A percentile compares a stretch with the other conserved stretches of the same genome.
Conservation (phyloP, 2,888 invertebrate genomes). For the Gerris lacustris region DNA sequence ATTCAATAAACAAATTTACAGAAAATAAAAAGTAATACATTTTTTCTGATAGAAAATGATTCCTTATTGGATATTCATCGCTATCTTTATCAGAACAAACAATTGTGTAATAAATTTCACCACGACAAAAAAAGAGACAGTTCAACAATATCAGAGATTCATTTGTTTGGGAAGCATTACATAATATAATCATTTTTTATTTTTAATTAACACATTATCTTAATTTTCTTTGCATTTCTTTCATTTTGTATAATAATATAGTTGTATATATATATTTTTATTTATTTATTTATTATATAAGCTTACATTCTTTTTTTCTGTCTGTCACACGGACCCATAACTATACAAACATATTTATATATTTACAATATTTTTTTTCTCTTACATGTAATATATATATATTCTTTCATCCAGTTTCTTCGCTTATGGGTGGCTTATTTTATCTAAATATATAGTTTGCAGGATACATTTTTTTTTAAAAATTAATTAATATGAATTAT, state of each 20-base stretch:
- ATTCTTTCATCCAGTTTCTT: too few relatives aligned
- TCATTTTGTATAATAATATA: slow-evolving; percentile 5
- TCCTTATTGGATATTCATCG: neutral
- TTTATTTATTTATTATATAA: slow-evolving; percentile 15
- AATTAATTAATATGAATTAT: too few relatives aligned
- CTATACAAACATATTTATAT: slow-evolving; percentile 26
- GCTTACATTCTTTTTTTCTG: slow-evolving; percentile 7
- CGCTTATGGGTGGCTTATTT: too few relatives aligned
- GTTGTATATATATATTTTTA: slow-evolving; percentile 12
- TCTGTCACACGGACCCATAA: slow-evolving; percentile 20
- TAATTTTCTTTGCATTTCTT: slow-evolving; percentile 15
- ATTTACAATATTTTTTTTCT: slow-evolving; percentile 18
- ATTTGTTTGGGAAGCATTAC: slow-evolving; percentile 25
- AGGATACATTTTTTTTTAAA: too few relatives aligned
- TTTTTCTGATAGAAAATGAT: neutral
- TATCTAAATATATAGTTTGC: too few relatives aligned
- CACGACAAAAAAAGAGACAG: slow-evolving; percentile 12
- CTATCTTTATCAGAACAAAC: neutral
- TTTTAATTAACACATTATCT: slow-evolving; percentile 14
- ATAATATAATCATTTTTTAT: neutral
- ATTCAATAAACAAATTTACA: too few relatives aligned
- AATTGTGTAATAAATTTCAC: too few relatives aligned
- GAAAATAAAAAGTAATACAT: too few relatives aligned
- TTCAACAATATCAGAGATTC: slow-evolving; percentile 23
- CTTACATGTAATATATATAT: too few relatives aligned